phyloP scores from a whole-genome alignment of 35 echinoderm and acorn worm species.

The Lytechinus pictus region DNA sequence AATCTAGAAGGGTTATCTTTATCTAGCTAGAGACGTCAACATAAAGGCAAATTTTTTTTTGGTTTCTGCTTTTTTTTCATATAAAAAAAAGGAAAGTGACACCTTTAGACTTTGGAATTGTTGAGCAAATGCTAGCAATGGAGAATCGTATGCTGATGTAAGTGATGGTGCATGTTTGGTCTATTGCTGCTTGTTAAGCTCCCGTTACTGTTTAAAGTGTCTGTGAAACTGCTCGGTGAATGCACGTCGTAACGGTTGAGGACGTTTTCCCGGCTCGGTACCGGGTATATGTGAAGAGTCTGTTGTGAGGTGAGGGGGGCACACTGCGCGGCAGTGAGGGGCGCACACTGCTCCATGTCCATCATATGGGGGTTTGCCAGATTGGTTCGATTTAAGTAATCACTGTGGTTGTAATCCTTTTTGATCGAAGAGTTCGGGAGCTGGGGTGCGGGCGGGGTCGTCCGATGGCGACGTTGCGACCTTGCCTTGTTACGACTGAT shows the following conservation, averaged over 20 bases:
- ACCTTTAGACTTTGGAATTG: not conserved
- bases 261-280: slow-evolving; percentile 46
- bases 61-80: not conserved
- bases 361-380: slow-evolving; percentile 29
- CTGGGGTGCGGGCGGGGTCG: not conserved
- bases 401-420: slow-evolving; percentile 15
- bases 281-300: slow-evolving; percentile 50
- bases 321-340: slow-evolving; percentile 45
- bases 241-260: slow-evolving; percentile 63
- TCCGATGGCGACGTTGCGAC: not conserved
- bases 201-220: slow-evolving; percentile 56
- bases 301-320: slow-evolving; percentile 11
- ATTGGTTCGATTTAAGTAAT: slow-evolving; percentile 23
- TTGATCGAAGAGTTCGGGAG: not conserved
- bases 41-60: not conserved
- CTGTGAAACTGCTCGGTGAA: slow-evolving; percentile 56
- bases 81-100: not conserved
- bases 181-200: slow-evolving; percentile 37
- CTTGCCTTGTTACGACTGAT: slow-evolving; percentile 54
- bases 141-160: slow-evolving; percentile 65
- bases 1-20: not conserved
- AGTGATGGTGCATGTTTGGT: slow-evolving; percentile 61
- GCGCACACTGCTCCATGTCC: slow-evolving; percentile 70
- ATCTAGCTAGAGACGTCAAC: not conserved
- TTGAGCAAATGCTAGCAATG: slow-evolving; percentile 60